Conservation (phyloP, 2,113 vertebrate species). For the Burhinus bistriatus region DNA sequence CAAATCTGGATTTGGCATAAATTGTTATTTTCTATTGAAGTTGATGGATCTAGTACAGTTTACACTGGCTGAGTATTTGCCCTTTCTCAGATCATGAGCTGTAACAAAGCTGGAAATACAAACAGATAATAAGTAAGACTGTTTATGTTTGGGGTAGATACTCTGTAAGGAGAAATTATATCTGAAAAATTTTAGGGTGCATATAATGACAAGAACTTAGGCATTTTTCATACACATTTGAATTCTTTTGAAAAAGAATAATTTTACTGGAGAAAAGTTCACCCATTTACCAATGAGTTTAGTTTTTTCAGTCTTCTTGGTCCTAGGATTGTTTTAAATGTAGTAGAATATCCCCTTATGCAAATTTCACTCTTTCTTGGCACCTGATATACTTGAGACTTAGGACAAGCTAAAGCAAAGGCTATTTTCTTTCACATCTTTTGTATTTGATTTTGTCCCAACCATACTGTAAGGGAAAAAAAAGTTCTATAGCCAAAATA, state of each 20-base stretch:
- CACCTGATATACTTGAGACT: background rate
- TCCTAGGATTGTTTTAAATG: background rate
- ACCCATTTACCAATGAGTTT: background rate
- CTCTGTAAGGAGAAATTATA: background rate
- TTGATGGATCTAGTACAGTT: background rate
- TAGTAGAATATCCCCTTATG: background rate
- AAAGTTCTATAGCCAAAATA: background rate
- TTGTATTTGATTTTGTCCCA: background rate
- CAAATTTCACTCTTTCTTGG: background rate
- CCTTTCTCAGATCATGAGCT: background rate
- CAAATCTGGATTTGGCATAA: background rate
- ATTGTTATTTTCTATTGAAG: background rate
- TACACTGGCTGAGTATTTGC: accelerated
- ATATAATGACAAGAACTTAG: background rate
- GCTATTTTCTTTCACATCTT: background rate
- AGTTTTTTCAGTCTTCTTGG: background rate
- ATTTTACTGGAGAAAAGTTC: background rate
- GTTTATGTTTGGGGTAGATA: background rate
- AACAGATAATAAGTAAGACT: background rate
- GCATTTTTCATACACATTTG: background rate
- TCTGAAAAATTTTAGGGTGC: background rate
- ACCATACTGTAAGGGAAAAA: background rate
- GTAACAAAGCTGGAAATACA: background rate
- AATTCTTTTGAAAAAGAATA: background rate
- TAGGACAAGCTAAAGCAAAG: background rate